Percentiles rank a stretch among this genome's conserved stretches.
These are phyloP conservation scores for Deroptyus accipitrinus DNA, from an alignment of 2,113 vertebrate species.

Conservation along the genomic window DNA sequence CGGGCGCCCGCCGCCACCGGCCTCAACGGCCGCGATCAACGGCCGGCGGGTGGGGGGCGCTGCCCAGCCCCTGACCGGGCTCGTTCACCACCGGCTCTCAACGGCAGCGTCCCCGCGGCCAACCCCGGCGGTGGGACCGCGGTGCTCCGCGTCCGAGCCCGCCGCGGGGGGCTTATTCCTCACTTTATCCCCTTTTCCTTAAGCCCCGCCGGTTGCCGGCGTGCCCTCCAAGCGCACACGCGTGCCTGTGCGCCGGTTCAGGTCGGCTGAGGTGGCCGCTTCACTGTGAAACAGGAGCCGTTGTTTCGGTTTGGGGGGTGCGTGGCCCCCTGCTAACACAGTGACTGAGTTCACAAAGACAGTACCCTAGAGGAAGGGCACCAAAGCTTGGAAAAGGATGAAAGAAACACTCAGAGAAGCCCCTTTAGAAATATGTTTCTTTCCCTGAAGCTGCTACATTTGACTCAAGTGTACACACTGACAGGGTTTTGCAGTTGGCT, in stretches of 20 bases:
- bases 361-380: neutral
- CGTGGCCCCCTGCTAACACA: neutral
- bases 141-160: too few relatives aligned
- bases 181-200: neutral
- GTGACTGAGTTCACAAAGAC: neutral
- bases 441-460: slow-evolving; percentile 25
- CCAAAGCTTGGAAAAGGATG: neutral
- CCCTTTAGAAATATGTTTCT: slow-evolving; percentile 12
- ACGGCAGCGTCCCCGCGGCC: too few relatives aligned
- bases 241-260: neutral
- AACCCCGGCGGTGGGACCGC: too few relatives aligned
- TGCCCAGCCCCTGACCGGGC: too few relatives aligned
- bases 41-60: too few relatives aligned
- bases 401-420: neutral
- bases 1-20: too few relatives aligned
- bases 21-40: neutral
- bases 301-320: neutral
- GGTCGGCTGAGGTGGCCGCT: neutral
- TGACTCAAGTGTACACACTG: neutral
- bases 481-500: slow-evolving; percentile 15
- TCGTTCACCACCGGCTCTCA: too few relatives aligned
- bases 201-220: neutral
- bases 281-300: neutral
- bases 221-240: neutral
- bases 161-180: too few relatives aligned